Conservation (phyloP, 2,888 invertebrate genomes). For the Cephus runcator region DNA sequence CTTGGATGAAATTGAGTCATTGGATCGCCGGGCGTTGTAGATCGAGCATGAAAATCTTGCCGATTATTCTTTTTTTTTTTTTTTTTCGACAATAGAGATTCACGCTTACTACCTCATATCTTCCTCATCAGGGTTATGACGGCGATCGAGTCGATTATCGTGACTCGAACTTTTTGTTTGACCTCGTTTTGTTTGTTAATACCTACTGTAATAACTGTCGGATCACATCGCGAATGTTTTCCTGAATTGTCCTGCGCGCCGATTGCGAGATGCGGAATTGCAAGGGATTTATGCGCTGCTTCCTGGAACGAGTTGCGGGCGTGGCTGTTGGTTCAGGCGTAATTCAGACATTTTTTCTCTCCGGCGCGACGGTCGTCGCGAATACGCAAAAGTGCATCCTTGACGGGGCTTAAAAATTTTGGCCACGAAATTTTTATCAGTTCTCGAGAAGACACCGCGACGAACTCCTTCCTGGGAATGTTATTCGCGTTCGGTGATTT, state of each 20-base stretch:
- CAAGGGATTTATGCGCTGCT: too few species aligned
- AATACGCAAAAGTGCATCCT: not conserved
- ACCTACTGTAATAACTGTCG: not conserved
- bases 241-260: too few species aligned
- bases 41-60: too few species aligned
- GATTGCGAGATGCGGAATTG: too few species aligned
- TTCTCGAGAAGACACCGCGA: not conserved
- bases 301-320: not conserved
- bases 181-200: not conserved
- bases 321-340: not conserved
- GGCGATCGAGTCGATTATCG: not conserved
- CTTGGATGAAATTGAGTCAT: too few species aligned
- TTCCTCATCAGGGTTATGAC: too few species aligned
- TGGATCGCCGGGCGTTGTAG: too few species aligned
- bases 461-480: not conserved
- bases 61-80: too few species aligned
- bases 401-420: accelerated
- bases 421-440: not conserved
- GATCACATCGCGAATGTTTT: not conserved
- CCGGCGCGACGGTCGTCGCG: not conserved
- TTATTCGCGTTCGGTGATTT: not conserved
- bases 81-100: too few species aligned
- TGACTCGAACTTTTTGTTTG: not conserved
- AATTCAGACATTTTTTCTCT: not conserved
- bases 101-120: too few species aligned